Evolutionary conservation across 2,113 vertebrate genomes (phyloP).

Genomic region (Rhinogobius similis): DNA sequence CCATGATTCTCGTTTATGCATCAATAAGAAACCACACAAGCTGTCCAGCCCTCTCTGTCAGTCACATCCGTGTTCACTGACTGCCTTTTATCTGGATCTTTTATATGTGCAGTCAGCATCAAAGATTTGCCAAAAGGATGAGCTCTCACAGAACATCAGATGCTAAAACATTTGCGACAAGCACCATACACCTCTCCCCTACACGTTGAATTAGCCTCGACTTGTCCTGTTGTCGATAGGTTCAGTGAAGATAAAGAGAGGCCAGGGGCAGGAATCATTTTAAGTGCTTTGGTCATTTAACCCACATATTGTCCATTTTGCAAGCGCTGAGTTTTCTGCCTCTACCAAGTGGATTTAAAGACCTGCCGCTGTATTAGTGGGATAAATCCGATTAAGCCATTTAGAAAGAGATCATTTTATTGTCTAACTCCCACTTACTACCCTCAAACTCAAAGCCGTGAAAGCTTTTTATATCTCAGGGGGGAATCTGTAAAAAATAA

Average conservation of each 20-base stretch:
- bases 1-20: slow-evolving; percentile 43
- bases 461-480: slow-evolving; percentile 40
- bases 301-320: slow-evolving; percentile 3
- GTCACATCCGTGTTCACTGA: slow-evolving; percentile 43
- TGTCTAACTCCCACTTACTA: slow-evolving; percentile 42
- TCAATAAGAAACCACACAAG: slow-evolving; percentile 47
- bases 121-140: slow-evolving; percentile 43
- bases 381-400: slow-evolving; percentile 62
- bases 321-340: slow-evolving; percentile 21
- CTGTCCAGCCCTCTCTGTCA: slow-evolving; percentile 47
- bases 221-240: slow-evolving; percentile 21
- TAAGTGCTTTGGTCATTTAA: not conserved
- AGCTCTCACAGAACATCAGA: slow-evolving; percentile 15
- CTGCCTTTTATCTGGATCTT: slow-evolving; percentile 53
- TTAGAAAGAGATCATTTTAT: slow-evolving; percentile 50
- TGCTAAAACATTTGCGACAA: slow-evolving; percentile 48
- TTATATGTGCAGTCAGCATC: slow-evolving; percentile 33
- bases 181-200: slow-evolving; percentile 6
- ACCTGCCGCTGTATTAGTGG: slow-evolving; percentile 28
- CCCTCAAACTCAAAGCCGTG: slow-evolving; percentile 25
- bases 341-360: slow-evolving; percentile 26
- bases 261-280: not conserved
- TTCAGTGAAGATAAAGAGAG: slow-evolving; percentile 31
- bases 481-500: slow-evolving; percentile 26
- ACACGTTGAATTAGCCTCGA: slow-evolving; percentile 5